Evolutionary conservation across 1,140 invertebrate genomes (phyloP).

Genomic region (Physella acuta): DNA sequence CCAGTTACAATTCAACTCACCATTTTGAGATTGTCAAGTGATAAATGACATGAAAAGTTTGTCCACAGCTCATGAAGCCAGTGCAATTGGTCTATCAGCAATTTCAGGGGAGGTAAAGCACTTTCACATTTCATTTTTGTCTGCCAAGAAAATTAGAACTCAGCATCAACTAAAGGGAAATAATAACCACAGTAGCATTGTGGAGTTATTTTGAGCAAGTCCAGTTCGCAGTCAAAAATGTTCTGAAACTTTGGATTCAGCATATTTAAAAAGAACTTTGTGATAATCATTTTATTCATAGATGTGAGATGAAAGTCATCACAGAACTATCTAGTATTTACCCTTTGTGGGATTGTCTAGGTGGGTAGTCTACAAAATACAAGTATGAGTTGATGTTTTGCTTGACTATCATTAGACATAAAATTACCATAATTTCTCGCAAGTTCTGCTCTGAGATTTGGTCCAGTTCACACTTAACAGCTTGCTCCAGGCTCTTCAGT

Average conservation of each 20-base stretch:
- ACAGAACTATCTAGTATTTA: too few species aligned
- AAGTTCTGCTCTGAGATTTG: neutral
- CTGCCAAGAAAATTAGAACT: neutral
- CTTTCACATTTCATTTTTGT: constrained; percentile 1
- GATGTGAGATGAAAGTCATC: too few species aligned
- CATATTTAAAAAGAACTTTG: neutral
- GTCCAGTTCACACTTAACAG: constrained; percentile 2
- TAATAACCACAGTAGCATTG: neutral
- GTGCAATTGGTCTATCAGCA: neutral
- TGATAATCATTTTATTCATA: neutral
- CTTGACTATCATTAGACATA: neutral
- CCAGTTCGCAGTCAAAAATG: neutral
- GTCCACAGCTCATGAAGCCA: constrained; percentile 5
- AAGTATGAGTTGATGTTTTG: neutral
- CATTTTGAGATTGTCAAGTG: constrained; percentile 6
- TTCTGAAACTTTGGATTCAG: neutral
- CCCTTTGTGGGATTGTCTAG: neutral
- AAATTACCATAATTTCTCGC: neutral
- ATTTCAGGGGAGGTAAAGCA: neutral
- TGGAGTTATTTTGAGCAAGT: too few species aligned
- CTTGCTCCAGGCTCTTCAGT: constrained; percentile 2
- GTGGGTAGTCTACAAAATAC: neutral
- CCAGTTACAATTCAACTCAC: neutral
- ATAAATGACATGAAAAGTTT: neutral
- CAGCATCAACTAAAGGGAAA: neutral